phyloP scores from a whole-genome alignment of 2,888 invertebrate species.

The Colletes collaris region DNA sequence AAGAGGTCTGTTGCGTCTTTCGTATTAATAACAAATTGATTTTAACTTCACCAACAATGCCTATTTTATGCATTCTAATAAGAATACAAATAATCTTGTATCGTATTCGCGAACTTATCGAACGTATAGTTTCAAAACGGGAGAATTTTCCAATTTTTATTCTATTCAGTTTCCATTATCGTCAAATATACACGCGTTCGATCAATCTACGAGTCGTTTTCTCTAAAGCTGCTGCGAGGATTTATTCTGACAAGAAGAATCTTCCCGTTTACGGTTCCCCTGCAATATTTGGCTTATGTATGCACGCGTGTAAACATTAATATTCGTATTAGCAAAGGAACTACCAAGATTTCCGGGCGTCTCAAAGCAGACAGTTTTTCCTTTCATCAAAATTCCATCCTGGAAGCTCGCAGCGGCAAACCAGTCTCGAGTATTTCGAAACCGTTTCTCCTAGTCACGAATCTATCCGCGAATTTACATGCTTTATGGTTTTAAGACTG shows the following conservation, averaged over 20 bases:
- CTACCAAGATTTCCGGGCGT: neutral
- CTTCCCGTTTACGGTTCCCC: neutral
- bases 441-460: neutral
- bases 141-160: neutral
- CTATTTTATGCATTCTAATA: too few relatives aligned
- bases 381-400: conserved; percentile 20
- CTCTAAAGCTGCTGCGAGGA: neutral
- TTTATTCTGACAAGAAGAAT: conserved; percentile 10
- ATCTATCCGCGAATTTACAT: neutral
- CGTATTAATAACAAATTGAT: too few relatives aligned
- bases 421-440: neutral
- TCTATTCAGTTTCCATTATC: too few relatives aligned
- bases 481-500: too few relatives aligned
- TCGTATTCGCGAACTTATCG: too few relatives aligned
- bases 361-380: conserved; percentile 29
- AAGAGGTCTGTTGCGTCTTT: too few relatives aligned
- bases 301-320: conserved; percentile 34
- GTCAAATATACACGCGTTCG: too few relatives aligned
- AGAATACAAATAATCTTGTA: too few relatives aligned
- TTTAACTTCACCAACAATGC: too few relatives aligned
- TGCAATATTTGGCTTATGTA: neutral
- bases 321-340: conserved; percentile 38
- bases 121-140: neutral
- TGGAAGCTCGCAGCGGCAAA: neutral
- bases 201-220: too few relatives aligned